Evolutionary conservation across 2,888 invertebrate genomes (phyloP), one percentile per base, ranked within the genome.

Genomic region (Hirtodrosophila trivittata): DNA sequence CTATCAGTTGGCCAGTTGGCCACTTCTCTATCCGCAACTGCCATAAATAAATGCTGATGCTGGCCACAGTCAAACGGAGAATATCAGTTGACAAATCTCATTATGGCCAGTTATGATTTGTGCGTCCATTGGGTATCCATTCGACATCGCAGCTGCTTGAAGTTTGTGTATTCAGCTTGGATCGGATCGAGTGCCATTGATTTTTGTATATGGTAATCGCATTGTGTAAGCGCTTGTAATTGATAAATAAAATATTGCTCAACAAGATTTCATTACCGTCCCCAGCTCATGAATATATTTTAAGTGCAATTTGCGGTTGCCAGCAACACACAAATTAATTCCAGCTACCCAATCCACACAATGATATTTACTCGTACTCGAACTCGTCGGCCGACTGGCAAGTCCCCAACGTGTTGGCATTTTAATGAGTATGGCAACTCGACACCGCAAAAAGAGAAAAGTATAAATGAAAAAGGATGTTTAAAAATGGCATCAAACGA

Each of bases 51-150:
- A 85, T 66, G 58, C 57, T 59, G 55, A 60, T 60, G 56, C 28
- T 35, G 51, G 41, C 9, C 16, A 55, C 28, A 10, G 38, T 47
- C 39, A 25, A 32, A 12, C 21, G 10, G 46, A 32, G 16, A 43
- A 56, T 82, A 80, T 80, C 80, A 49, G 73, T 59, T 66, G 63
- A 67, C 73, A 83, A 86, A 80, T 80, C 80, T 80, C 63, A 83
- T 78, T 82, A 66, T 56, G 64, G 62, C 39, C 46, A 39, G 65
- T 60, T 69, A 69, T 77, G 66, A 62, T 72, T 73, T 75, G 60
- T 59, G 75, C 21, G 32, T 26, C 69, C 52, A 25, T 10, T 13
- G 73, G 52, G 41, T 43, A 45, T 21, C 13, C 30, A n/a, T 28
- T 33, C 3, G 18, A 13, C 8, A 8, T n/a, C 16, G 3, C 25